A percentile compares a stretch with the other conserved stretches of the same genome.
phyloP scores from a whole-genome alignment of 2,113 vertebrate species.

The Pelusios castaneus region DNA sequence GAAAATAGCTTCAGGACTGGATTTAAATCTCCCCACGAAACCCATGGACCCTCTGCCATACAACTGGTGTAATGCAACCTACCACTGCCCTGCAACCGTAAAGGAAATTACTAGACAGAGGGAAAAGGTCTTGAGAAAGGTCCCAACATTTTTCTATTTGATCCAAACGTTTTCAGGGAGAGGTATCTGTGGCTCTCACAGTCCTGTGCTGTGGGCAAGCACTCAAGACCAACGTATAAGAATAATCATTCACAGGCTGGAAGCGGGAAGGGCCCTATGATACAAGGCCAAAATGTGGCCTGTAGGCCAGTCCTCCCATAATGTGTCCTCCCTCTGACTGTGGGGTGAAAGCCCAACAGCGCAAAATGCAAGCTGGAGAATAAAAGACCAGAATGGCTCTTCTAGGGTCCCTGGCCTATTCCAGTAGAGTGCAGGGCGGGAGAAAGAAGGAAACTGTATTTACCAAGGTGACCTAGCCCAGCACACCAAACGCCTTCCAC shows the following conservation, averaged over 20 bases:
- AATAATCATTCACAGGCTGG: background rate
- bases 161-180: background rate
- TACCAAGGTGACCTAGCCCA: background rate
- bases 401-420: background rate
- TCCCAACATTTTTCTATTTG: background rate
- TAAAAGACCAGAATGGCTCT: background rate
- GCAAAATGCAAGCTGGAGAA: background rate
- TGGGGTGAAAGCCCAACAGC: background rate
- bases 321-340: background rate
- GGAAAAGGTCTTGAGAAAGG: background rate
- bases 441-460: background rate
- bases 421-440: background rate
- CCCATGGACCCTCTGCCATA: background rate
- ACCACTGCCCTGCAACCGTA: background rate
- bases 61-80: background rate
- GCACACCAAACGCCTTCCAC: too few relatives aligned
- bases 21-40: background rate
- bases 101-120: rapidly evolving
- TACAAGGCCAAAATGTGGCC: background rate
- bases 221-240: background rate
- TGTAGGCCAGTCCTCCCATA: background rate
- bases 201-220: background rate
- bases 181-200: background rate
- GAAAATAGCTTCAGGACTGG: background rate
- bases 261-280: background rate